Conservation (phyloP, 2,113 vertebrate genomes). For the Phylloscopus trochilus region DNA sequence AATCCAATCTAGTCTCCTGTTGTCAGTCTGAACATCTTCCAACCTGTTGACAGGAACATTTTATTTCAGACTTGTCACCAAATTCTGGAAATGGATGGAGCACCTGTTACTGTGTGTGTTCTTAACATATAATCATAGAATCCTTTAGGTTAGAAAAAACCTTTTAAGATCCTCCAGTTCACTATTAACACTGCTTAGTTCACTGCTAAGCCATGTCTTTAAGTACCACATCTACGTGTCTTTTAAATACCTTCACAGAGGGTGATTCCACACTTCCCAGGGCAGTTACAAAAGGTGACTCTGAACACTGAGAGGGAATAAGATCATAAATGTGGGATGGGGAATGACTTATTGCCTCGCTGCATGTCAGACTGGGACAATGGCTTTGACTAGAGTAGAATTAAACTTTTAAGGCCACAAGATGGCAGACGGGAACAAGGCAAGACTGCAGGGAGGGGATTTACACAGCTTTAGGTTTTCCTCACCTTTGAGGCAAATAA, state of each 20-base stretch:
- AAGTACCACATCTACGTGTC: background rate
- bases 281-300: background rate
- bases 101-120: background rate
- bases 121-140: background rate
- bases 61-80: background rate
- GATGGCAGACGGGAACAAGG: conserved; percentile 43
- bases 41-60: background rate
- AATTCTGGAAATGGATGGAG: background rate
- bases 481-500: background rate
- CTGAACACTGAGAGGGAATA: background rate
- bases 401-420: conserved; percentile 20
- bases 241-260: background rate
- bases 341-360: background rate
- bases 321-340: accelerated
- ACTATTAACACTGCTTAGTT: background rate
- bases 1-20: background rate
- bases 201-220: background rate
- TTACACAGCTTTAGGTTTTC: background rate
- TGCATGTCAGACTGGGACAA: background rate
- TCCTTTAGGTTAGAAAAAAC: background rate
- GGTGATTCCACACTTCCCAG: background rate
- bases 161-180: background rate
- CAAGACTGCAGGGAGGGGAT: background rate
- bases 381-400: background rate
- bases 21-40: background rate